Percentiles rank a stretch among this genome's conserved stretches.
phyloP scores from a whole-genome alignment of 2,113 vertebrate genomes.

The Grantiella picta region DNA sequence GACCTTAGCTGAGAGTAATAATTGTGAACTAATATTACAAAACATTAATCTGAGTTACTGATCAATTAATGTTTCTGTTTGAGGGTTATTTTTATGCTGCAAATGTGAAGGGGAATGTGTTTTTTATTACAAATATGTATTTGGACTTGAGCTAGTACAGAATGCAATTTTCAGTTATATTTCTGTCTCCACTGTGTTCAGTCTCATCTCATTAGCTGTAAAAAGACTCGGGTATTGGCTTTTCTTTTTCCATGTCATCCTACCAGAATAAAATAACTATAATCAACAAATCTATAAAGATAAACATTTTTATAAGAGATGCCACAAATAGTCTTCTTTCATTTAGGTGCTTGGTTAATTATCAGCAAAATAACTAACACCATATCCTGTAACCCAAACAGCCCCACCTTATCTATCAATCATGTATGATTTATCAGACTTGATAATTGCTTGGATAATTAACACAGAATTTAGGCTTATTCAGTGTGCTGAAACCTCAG shows the following conservation, averaged over 20 bases:
- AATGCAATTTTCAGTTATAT: constrained; percentile 46
- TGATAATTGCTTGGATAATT: constrained; percentile 71
- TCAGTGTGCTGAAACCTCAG: constrained; percentile 43
- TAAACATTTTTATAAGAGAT: constrained; percentile 64
- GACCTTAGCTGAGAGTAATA: constrained; percentile 76
- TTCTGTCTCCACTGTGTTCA: constrained; percentile 37
- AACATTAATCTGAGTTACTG: constrained; percentile 81
- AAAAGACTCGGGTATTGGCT: not conserved
- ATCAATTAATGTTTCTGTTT: constrained; percentile 71
- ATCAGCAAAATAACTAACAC: constrained; percentile 63
- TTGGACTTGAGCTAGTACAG: constrained; percentile 28
- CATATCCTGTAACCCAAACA: constrained; percentile 63
- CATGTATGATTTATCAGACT: constrained; percentile 71
- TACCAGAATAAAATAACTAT: constrained; percentile 52
- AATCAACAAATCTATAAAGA: constrained; percentile 52
- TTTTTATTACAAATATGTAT: constrained; percentile 43
- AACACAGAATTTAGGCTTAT: constrained; percentile 60
- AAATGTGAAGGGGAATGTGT: constrained; percentile 52
- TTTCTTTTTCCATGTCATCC: constrained; percentile 22
- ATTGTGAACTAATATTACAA: constrained; percentile 81
- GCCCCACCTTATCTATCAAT: constrained; percentile 66
- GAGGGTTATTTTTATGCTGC: constrained; percentile 62
- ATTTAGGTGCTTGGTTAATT: constrained; percentile 57
- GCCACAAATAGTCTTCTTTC: constrained; percentile 27
- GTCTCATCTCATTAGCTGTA: constrained; percentile 29